A percentile compares a stretch with the other conserved stretches of the same genome.
phyloP scores from a whole-genome alignment of 2,797 vertebrate species.

The Clamator glandarius region DNA sequence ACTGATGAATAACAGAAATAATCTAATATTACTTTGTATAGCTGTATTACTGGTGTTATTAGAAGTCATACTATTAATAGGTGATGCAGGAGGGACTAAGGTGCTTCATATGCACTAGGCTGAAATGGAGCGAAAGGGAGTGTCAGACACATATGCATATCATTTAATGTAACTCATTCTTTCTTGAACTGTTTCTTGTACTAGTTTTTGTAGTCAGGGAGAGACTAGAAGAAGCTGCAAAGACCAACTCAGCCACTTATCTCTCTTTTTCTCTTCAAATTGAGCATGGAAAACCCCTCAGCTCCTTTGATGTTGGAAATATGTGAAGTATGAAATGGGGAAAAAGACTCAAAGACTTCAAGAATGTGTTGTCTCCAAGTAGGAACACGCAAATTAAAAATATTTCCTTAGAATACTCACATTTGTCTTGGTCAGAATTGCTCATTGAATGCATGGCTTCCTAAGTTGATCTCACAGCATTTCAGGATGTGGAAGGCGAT shows the following conservation, averaged over 20 bases:
- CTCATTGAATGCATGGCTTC: not conserved
- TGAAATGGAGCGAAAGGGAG: not conserved
- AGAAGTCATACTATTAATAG: not conserved
- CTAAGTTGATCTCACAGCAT: not conserved
- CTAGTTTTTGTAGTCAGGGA: not conserved
- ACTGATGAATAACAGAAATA: conserved; percentile 62
- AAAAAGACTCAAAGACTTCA: not conserved
- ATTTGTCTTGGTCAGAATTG: not conserved
- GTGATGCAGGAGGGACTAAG: not conserved
- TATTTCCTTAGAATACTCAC: not conserved
- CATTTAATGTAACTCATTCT: not conserved
- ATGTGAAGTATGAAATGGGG: not conserved
- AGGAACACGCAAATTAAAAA: not conserved
- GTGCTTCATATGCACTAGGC: not conserved
- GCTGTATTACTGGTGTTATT: not conserved
- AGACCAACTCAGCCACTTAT: not conserved
- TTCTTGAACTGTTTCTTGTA: not conserved
- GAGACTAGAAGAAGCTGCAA: not conserved
- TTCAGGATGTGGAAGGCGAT: not conserved
- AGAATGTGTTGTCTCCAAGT: not conserved
- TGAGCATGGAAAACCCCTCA: not conserved
- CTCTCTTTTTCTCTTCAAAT: not conserved
- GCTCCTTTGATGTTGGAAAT: not conserved
- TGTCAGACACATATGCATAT: not conserved
- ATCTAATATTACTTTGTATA: conserved; percentile 57